A percentile compares a stretch with the other conserved stretches of the same genome.
Evolutionary conservation across 2,113 vertebrate species (phyloP).

Genomic region (Microcebus lehilahytsara): DNA sequence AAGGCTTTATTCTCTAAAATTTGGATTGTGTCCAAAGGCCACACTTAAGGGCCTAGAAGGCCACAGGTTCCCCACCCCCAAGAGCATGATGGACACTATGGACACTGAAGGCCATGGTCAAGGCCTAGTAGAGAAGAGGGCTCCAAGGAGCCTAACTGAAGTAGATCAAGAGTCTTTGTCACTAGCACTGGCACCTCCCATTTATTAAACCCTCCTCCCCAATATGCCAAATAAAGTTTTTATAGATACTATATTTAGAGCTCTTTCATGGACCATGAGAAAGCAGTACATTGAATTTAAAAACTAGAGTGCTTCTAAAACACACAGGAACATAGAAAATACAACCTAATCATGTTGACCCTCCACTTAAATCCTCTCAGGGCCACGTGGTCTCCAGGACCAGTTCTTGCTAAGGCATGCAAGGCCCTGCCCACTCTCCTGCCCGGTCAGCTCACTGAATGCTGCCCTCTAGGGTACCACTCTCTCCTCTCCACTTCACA

Average conservation of each 20-base stretch:
- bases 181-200: not conserved
- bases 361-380: not conserved
- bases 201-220: not conserved
- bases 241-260: not conserved
- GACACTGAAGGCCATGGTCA: not conserved
- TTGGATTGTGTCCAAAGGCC: no score
- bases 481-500: not conserved
- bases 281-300: not conserved
- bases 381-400: not conserved
- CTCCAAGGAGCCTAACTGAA: not conserved
- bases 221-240: not conserved
- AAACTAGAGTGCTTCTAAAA: not conserved
- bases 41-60: no score
- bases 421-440: not conserved
- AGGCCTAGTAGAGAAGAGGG: not conserved
- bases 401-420: not conserved
- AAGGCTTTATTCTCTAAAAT: no score
- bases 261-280: not conserved
- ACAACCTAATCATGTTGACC: not conserved
- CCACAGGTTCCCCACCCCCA: no score
- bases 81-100: no score
- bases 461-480: accelerated
- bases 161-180: not conserved
- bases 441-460: not conserved
- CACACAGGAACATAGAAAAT: not conserved